Conservation (phyloP, 30 jellyfish, hydroid and myxozoan species). For the Aurelia aurita region DNA sequence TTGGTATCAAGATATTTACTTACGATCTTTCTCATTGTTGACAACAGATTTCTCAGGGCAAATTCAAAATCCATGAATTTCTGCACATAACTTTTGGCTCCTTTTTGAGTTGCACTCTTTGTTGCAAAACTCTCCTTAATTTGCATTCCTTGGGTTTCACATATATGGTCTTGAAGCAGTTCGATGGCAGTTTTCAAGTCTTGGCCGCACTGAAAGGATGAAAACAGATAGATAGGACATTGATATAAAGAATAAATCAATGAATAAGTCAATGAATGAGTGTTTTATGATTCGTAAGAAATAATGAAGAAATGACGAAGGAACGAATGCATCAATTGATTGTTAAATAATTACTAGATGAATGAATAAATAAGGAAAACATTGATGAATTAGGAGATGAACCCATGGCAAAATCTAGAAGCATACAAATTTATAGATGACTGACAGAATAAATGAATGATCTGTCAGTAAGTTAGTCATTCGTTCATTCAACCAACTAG, state of each 20-base stretch:
- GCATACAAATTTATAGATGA: no score
- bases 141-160: constrained; percentile 12
- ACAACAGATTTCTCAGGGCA: constrained; percentile 3
- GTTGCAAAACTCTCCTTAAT: constrained; percentile 3
- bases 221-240: background rate
- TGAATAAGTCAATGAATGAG: no score
- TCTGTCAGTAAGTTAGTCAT: no score
- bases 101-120: background rate
- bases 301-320: no score
- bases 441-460: no score
- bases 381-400: no score
- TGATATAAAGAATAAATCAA: background rate
- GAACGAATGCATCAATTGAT: no score
- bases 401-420: no score
- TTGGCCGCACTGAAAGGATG: constrained; percentile 16
- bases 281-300: no score
- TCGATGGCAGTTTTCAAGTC: background rate
- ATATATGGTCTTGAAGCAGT: background rate
- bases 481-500: no score
- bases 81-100: background rate
- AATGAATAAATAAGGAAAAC: no score
- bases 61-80: constrained; percentile 30
- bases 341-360: no score
- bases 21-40: constrained; percentile 11
- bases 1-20: background rate